phyloP scores from a whole-genome alignment of 2,888 invertebrate species.

The Pachymerium ferrugineum region DNA sequence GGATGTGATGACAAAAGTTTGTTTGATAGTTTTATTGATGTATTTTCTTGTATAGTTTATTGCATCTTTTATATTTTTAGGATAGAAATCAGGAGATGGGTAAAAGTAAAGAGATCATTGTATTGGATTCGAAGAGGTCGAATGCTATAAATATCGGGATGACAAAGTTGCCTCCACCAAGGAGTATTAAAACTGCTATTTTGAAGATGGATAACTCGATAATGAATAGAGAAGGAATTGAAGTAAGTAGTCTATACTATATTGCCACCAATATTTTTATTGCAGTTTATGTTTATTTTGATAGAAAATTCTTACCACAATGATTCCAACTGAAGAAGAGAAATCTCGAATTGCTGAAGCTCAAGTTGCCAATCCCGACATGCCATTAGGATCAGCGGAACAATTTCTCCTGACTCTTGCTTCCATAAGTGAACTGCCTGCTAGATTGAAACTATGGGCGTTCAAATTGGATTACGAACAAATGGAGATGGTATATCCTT shows the following conservation, averaged over 20 bases:
- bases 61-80: background rate
- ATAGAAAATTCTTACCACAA: slow-evolving; percentile 83
- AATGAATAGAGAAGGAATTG: slow-evolving; percentile 95
- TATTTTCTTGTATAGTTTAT: background rate
- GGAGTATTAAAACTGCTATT: slow-evolving; percentile 97
- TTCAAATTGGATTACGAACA: slow-evolving; percentile 98
- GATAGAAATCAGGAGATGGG: slow-evolving; percentile 60
- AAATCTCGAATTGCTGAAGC: slow-evolving; percentile 93
- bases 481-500: slow-evolving; percentile 67
- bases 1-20: slow-evolving; percentile 88
- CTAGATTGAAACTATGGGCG: slow-evolving; percentile 91
- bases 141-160: slow-evolving; percentile 99
- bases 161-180: slow-evolving; percentile 95
- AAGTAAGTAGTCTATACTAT: slow-evolving; percentile 52
- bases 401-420: slow-evolving; percentile 95
- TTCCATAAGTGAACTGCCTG: slow-evolving; percentile 89
- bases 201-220: slow-evolving; percentile 99
- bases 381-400: slow-evolving; percentile 91
- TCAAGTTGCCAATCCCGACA: slow-evolving; percentile 81
- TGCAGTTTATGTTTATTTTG: slow-evolving; percentile 38
- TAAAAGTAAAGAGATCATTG: slow-evolving; percentile 85
- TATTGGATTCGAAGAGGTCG: slow-evolving; percentile 92
- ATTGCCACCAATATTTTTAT: background rate
- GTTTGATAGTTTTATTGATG: background rate
- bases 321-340: slow-evolving; percentile 97